phyloP scores from a whole-genome alignment of 2,888 invertebrate species.

The Sepiola atlantica region DNA sequence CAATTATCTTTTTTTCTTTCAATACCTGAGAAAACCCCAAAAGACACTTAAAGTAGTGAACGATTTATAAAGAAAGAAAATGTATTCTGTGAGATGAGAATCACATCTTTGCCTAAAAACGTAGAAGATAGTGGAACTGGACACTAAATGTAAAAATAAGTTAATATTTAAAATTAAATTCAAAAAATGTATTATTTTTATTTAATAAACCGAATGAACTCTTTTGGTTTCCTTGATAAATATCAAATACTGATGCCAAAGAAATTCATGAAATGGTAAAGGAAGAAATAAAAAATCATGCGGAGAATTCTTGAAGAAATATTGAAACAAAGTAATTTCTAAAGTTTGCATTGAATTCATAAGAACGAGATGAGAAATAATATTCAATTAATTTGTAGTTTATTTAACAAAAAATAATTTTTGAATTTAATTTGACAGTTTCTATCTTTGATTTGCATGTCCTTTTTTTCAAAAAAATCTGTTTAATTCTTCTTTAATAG shows the following conservation, averaged over 20 bases:
- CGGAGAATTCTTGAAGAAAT: not conserved
- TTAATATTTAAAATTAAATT: not conserved
- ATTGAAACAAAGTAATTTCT: not conserved
- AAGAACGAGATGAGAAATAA: not conserved
- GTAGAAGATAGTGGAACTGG: not conserved
- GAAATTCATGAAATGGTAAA: not conserved
- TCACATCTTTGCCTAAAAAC: not conserved
- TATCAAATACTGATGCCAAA: not conserved
- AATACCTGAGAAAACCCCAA: not conserved
- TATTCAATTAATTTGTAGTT: not conserved
- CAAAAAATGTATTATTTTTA: not conserved
- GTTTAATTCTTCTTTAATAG: no score
- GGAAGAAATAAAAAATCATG: not conserved
- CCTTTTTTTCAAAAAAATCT: no score
- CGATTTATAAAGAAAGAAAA: not conserved
- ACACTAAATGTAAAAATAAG: not conserved
- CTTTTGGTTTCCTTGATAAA: not conserved
- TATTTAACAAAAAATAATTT: not conserved
- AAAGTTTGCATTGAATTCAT: not conserved
- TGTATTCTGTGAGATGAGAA: not conserved
- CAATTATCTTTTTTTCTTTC: not conserved
- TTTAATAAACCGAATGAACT: not conserved
- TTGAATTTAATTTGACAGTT: not conserved
- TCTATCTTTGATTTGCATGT: not conserved
- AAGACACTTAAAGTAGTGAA: not conserved